Evolutionary conservation across 2,888 invertebrate species (phyloP), one percentile per base, ranked within the genome.

Genomic region (Polydrusus pterygomalis): DNA sequence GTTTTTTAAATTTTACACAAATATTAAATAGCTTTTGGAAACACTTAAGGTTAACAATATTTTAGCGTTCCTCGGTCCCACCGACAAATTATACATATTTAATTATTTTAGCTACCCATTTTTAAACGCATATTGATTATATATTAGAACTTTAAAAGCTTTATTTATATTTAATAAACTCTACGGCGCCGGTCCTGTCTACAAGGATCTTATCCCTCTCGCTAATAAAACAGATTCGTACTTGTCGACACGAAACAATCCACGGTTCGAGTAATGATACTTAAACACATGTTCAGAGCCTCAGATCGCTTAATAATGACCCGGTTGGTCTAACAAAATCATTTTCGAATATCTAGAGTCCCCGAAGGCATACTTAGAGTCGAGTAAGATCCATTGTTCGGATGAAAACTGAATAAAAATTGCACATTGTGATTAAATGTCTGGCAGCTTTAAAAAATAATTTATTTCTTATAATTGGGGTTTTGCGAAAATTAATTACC

Each of bases 241-340:
- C 79, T 79, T 77, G 79, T 80, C 77, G 80, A 80, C 80, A 71
- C 78, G 78, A 80, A 83, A 82, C 81, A 82, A 82, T 82, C 77
- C 70, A 77, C 56, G 65, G 73, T 72, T 74, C 63, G 76, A 78
- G 80, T 83, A 84, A 83, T 81, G 81, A 82, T 82, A 82, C 85
- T 86, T 83, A 81, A 86, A 85, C 86, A 87, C 86, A 86, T 86
- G 87, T 86, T 85, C 81, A 83, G 79, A 79, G 82, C 85, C 84
- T 81, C 84, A 65, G 82, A 86, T 85, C 85, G 85, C 81, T 84
- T 85, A 84, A 85, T 86, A 85, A 86, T 83, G 83, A 83, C 83
- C 82, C 74, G 45, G 81, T 79, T 69, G 80, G 80, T 77, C 80
- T 78, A 80, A 82, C 82, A 77, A 84, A 85, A 86, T 85, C 84